These are phyloP conservation scores for Argyresthia goedartella DNA, from an alignment of 2,888 invertebrate species.

Conservation along the genomic window DNA sequence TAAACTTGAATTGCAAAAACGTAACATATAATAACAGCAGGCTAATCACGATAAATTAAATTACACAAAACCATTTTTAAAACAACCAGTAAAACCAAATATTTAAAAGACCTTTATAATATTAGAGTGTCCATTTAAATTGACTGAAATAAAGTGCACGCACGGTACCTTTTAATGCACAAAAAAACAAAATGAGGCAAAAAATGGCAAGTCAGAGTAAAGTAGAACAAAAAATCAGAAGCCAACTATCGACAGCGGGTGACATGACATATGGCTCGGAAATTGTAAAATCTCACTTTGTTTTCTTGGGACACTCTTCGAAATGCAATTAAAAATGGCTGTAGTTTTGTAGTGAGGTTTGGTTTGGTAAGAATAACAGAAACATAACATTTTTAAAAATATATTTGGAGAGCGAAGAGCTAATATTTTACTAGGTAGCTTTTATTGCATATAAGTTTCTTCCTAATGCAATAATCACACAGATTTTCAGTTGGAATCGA, in stretches of 20 bases:
- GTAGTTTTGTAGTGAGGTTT: not conserved
- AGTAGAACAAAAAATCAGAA: not conserved
- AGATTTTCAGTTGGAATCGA: too few species aligned
- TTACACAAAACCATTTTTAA: too few species aligned
- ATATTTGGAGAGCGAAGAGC: too few species aligned
- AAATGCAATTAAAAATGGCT: conserved; percentile 6
- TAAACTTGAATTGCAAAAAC: too few species aligned
- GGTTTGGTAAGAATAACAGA: not conserved
- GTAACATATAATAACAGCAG: too few species aligned
- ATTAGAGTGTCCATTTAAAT: conserved; percentile 19
- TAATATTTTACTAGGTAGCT: too few species aligned
- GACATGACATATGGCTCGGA: conserved; percentile 7
- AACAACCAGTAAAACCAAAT: too few species aligned
- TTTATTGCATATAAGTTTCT: too few species aligned
- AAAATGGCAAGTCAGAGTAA: conserved; percentile 3
- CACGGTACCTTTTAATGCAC: not conserved
- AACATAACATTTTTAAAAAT: too few species aligned
- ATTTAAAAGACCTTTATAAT: too few species aligned
- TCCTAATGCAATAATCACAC: too few species aligned
- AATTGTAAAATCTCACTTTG: conserved; percentile 6
- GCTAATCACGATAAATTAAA: too few species aligned
- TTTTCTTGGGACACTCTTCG: conserved; percentile 3
- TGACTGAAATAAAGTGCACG: conserved; percentile 38
- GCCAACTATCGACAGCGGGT: conserved; percentile 1
- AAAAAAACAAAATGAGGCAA: conserved; percentile 1